phyloP scores from a whole-genome alignment of 1,140 invertebrate species.

The Papilio machaon region DNA sequence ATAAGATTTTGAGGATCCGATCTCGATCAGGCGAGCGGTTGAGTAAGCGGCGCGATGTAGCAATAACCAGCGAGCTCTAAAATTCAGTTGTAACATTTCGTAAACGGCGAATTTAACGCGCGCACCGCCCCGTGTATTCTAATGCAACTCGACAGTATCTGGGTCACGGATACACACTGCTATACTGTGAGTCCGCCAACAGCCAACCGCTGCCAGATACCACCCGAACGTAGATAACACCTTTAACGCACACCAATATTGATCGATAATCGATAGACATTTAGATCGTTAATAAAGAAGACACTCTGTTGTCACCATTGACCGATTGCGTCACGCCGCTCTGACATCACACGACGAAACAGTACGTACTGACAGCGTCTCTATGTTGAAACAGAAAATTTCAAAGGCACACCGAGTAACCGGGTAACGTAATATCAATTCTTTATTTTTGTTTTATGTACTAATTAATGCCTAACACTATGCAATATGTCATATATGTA shows the following conservation, averaged over 20 bases:
- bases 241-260: neutral
- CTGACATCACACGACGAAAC: slow-evolving; percentile 29
- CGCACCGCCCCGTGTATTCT: slow-evolving; percentile 73
- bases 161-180: slow-evolving; percentile 63
- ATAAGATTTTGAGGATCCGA: slow-evolving; percentile 62
- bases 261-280: slow-evolving; percentile 15
- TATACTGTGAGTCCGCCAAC: slow-evolving; percentile 49
- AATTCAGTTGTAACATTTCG: slow-evolving; percentile 78
- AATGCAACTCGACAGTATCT: slow-evolving; percentile 76
- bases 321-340: slow-evolving; percentile 19
- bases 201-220: slow-evolving; percentile 64
- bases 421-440: neutral
- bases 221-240: slow-evolving; percentile 20
- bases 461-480: neutral
- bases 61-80: slow-evolving; percentile 71
- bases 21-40: slow-evolving; percentile 67
- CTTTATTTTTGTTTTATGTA: neutral
- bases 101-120: slow-evolving; percentile 78
- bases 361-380: slow-evolving; percentile 4
- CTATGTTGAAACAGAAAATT: slow-evolving; percentile 28
- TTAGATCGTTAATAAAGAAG: neutral
- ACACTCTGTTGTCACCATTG: neutral
- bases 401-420: slow-evolving; percentile 34
- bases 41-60: slow-evolving; percentile 71
- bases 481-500: neutral